Evolutionary conservation across 2,888 invertebrate species (phyloP).

Genomic region (Stenchaetothrips biformis): DNA sequence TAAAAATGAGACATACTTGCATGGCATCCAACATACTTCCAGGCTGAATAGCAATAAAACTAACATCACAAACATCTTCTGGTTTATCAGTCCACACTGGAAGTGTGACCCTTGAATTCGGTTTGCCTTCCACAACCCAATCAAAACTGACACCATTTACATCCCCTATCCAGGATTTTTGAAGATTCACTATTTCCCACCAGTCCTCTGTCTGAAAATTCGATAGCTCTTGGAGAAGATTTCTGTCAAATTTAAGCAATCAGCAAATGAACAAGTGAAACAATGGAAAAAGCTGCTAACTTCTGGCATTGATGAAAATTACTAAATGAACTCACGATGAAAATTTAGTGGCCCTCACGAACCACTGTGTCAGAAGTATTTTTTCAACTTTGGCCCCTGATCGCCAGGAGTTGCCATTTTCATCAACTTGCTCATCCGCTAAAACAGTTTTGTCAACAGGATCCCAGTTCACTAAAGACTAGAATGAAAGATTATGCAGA

Average conservation of each 20-base stretch:
- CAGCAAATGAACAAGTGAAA: constrained; percentile 26
- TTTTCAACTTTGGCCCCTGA: constrained; percentile 93
- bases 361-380: constrained; percentile 88
- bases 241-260: constrained; percentile 39
- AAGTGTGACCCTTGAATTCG: constrained; percentile 38
- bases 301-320: background rate
- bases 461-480: constrained; percentile 96
- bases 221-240: constrained; percentile 60
- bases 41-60: constrained; percentile 62
- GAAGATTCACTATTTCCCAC: constrained; percentile 78
- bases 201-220: constrained; percentile 68
- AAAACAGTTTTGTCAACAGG: constrained; percentile 95
- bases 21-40: constrained; percentile 51
- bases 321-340: constrained; percentile 56
- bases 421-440: constrained; percentile 97
- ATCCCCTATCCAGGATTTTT: constrained; percentile 86
- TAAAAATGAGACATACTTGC: background rate
- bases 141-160: constrained; percentile 72
- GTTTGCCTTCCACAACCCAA: constrained; percentile 51
- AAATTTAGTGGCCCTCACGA: constrained; percentile 80
- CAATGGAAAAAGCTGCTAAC: constrained; percentile 9
- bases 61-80: constrained; percentile 64
- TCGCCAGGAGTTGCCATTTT: constrained; percentile 86
- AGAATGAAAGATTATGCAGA: constrained; percentile 37
- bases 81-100: constrained; percentile 71